These are phyloP conservation scores for Abramis brama DNA, from an alignment of 2,113 vertebrate genomes.

Conservation along the genomic window DNA sequence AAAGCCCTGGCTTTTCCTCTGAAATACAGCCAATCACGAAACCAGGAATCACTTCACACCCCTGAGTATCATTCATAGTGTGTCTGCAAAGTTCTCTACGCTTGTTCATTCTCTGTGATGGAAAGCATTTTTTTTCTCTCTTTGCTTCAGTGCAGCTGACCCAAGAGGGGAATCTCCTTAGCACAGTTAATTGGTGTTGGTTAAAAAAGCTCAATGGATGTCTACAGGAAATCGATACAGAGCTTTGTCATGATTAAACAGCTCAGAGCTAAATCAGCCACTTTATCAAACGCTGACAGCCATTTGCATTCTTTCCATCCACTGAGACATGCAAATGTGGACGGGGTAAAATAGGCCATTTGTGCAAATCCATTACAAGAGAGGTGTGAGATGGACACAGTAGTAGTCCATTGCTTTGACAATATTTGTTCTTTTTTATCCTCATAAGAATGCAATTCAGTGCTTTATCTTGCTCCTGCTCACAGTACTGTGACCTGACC, in stretches of 20 bases:
- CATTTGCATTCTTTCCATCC: conserved; percentile 28
- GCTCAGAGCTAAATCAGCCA: conserved; percentile 38
- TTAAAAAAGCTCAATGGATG: conserved; percentile 60
- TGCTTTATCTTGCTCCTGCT: background rate
- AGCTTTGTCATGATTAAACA: conserved; percentile 57
- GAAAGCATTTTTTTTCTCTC: conserved; percentile 57
- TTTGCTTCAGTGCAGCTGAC: conserved; percentile 62
- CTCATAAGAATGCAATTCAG: background rate
- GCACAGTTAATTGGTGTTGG: conserved; percentile 66
- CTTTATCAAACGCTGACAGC: conserved; percentile 47
- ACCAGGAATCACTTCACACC: background rate
- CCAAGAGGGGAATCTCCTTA: conserved; percentile 52
- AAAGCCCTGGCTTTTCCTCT: background rate
- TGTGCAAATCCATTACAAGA: background rate
- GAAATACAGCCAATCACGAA: background rate
- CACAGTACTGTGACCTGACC: background rate
- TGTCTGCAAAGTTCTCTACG: conserved; percentile 5
- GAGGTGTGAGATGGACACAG: background rate
- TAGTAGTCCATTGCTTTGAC: conserved; percentile 2
- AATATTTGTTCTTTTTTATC: background rate
- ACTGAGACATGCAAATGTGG: conserved; percentile 28
- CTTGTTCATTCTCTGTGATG: conserved; percentile 20
- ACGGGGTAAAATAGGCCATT: background rate
- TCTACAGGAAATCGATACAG: conserved; percentile 65
- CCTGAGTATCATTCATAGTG: conserved; percentile 33